Evolutionary conservation across 1,140 invertebrate genomes (phyloP), one percentile per base, ranked within the genome.

Genomic region (Microvelia longipes): DNA sequence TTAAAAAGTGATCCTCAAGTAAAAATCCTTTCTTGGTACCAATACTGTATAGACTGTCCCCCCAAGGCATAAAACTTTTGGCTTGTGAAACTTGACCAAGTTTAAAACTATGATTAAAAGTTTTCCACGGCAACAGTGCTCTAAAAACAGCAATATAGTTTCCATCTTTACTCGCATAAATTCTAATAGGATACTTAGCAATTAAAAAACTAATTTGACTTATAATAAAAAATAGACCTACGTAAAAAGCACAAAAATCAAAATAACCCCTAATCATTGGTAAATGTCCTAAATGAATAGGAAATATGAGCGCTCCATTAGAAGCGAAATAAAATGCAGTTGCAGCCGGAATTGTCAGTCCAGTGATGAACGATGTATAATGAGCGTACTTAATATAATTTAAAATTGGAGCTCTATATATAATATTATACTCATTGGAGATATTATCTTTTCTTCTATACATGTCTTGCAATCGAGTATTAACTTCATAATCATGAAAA

Each of bases 351-450:
- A 68, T 35, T 2, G 61, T 25, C 5, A 60, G 2, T 15, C 24
- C n/a, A 11, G 35, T n/a, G 0, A 68, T 1, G n/a, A 68, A 13
- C 5, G 50, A n/a, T 11, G 61, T 29, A 2, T 5, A 24, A 30
- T 65, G 73, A 70, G 29, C 70, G 62, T 66, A 73, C 68, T 69
- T 76, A 73, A 61, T 62, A 70, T 75, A 76, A 25, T 71, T 73
- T 1, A 70, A 68, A 67, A 75, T 71, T 62, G 72, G 74, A 69
- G 73, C 75, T 70, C 77, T 71, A 61, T 78, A 78, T 63, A 78
- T 75, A 26, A 78, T 70, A 28, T 72, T 68, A 70, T 73, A 78
- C 2, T 70, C 14, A 66, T 73, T 71, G 11, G 76, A 74, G 2
- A 77, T 71, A 19, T 77, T 73, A 70, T 78, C 77, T 28, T 69